Evolutionary conservation across 1,140 invertebrate genomes (phyloP), one percentile per base, ranked within the genome.

Genomic region (Drosophila pseudoobscura): DNA sequence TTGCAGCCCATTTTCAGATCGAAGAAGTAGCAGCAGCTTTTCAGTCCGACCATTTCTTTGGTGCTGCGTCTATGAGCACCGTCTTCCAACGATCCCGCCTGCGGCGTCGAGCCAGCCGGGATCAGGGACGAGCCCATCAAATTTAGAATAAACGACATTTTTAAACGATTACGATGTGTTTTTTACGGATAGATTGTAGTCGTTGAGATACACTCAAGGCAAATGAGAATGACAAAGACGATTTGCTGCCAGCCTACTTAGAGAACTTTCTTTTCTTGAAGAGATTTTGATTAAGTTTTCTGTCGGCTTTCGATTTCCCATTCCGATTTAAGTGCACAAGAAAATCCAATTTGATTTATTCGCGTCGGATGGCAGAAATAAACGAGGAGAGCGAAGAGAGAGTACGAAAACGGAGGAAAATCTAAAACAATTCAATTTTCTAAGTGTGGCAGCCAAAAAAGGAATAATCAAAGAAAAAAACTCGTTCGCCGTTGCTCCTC

Each of bases 381-480:
- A 41, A 45, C 39, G 46, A 46, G 52, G 39, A 49, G 50, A 41
- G 60, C 68, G 58, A 4, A 75, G 43, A 73, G 46, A 44, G 41
- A 55, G 45, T 43, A 44, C 20, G 39, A 66, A 66, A 84, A 65
- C 54, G 70, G 53, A 68, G 59, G 57, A 78, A 88, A 87, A 87
- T 88, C 78, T 87, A 87, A 87, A 88, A 87, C 82, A 87, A 87
- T 87, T 87, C 83, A 87, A 87, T 87, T 87, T 84, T 85, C 74
- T 60, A 87, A 84, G 69, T 76, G 71, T 75, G 64, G 62, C 74
- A 57, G 54, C 53, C 43, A 73, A 53, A 39, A 41, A 53, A 53
- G 8, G 6, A 51, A 51, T 29, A 51, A 6, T n/a, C 11, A 52
- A 65, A 53, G 17, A 65, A 54, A 66, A 66, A 65, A 47, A 66